These are phyloP conservation scores for Heliconius nattereri DNA, from an alignment of 1,140 invertebrate species.

Conservation along the genomic window DNA sequence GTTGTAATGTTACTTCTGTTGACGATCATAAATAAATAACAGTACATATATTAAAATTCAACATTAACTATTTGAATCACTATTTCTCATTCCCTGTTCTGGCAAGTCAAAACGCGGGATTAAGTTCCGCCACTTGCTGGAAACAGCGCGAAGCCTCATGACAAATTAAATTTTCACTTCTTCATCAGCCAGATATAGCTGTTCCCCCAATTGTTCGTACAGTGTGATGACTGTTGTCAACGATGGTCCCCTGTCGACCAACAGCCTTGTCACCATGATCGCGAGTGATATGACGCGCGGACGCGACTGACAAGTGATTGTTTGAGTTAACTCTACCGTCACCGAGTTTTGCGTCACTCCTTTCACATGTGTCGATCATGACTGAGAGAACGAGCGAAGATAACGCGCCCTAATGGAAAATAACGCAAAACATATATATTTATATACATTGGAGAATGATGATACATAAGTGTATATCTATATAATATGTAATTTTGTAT, in stretches of 20 bases:
- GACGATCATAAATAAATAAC: too few species aligned
- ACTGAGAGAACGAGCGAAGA: background rate
- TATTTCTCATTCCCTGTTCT: too few species aligned
- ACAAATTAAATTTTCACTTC: too few species aligned
- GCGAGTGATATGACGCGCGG: background rate
- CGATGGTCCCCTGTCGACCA: background rate
- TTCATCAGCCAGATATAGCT: too few species aligned
- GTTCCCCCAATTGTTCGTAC: background rate
- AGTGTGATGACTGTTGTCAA: background rate
- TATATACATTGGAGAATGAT: background rate
- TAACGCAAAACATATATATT: background rate
- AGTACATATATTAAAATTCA: too few species aligned
- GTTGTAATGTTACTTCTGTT: background rate
- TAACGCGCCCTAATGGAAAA: background rate
- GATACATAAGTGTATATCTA: background rate
- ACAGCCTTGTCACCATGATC: background rate
- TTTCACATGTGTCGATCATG: background rate
- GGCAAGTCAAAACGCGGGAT: too few species aligned
- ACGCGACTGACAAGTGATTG: slow-evolving; percentile 10
- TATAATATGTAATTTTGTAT: background rate
- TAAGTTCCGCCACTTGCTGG: too few species aligned
- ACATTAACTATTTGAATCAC: too few species aligned
- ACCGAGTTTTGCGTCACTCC: background rate
- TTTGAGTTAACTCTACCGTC: slow-evolving; percentile 6
- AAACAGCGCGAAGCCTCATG: too few species aligned